phyloP scores from a whole-genome alignment of 1,140 invertebrate genomes.

The Octopus bimaculoides region DNA sequence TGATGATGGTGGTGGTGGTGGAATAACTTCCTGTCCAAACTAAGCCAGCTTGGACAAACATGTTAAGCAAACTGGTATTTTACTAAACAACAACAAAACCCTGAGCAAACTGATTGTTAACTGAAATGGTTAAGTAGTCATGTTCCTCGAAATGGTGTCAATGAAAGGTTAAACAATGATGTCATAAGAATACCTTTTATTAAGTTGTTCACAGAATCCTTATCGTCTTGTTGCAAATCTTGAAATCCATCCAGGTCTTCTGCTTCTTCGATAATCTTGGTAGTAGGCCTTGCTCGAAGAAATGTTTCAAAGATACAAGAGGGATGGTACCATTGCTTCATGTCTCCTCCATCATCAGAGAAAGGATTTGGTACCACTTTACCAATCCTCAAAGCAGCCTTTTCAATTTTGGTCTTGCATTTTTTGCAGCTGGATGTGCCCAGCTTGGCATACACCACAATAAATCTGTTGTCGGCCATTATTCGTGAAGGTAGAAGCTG shows the following conservation, averaged over 20 bases:
- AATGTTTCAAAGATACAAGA: constrained; percentile 79
- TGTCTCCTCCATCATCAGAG: constrained; percentile 70
- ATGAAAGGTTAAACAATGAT: no score
- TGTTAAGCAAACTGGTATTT: no score
- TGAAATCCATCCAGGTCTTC: constrained; percentile 77
- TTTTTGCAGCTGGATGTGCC: constrained; percentile 81
- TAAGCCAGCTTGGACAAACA: no score
- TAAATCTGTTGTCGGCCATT: constrained; percentile 55
- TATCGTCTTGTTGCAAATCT: constrained; percentile 67
- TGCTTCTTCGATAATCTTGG: constrained; percentile 77
- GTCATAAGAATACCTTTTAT: constrained; percentile 51
- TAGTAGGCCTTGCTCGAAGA: constrained; percentile 73
- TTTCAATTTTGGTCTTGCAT: constrained; percentile 77
- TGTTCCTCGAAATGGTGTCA: no score
- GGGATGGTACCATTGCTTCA: constrained; percentile 84
- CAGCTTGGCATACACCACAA: constrained; percentile 74
- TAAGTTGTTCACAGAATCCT: constrained; percentile 63
- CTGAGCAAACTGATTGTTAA: no score
- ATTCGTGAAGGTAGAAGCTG: background rate
- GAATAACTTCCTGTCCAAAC: no score
- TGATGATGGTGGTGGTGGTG: no score
- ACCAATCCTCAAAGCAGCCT: constrained; percentile 71
- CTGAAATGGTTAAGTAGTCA: no score
- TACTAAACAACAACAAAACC: no score
- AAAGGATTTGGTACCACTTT: constrained; percentile 77